A percentile compares a stretch with the other conserved stretches of the same genome.
Evolutionary conservation across 2,888 invertebrate species (phyloP).

Genomic region (Noctua janthina): DNA sequence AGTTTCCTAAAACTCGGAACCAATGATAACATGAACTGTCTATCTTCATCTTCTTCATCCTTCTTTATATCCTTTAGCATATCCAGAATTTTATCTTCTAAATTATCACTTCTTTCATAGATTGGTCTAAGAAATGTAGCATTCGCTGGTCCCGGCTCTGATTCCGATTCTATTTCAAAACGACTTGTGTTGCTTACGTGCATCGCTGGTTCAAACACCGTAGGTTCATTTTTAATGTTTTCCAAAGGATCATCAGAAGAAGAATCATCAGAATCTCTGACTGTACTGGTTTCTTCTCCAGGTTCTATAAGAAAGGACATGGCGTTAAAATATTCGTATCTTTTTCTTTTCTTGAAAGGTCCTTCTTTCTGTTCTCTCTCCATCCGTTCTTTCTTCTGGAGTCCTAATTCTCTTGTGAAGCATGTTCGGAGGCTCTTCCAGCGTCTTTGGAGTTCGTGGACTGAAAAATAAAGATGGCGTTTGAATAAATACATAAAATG

Average conservation of each 20-base stretch:
- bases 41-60: constrained; percentile 78
- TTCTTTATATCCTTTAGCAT: constrained; percentile 72
- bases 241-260: constrained; percentile 69
- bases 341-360: constrained; percentile 72
- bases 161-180: constrained; percentile 53
- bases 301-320: constrained; percentile 73
- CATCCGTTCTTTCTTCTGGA: constrained; percentile 73
- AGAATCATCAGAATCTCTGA: constrained; percentile 60
- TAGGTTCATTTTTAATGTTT: constrained; percentile 67
- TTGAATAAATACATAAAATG: constrained; percentile 47
- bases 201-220: constrained; percentile 50
- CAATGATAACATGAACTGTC: constrained; percentile 79
- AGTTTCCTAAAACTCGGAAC: constrained; percentile 78
- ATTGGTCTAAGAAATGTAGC: constrained; percentile 54
- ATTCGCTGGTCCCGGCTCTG: constrained; percentile 20
- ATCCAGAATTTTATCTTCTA: constrained; percentile 73
- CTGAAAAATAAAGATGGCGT: constrained; percentile 67
- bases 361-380: constrained; percentile 65
- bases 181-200: constrained; percentile 25
- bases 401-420: constrained; percentile 76
- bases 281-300: constrained; percentile 51
- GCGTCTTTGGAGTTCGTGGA: constrained; percentile 76
- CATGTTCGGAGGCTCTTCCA: constrained; percentile 82
- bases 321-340: constrained; percentile 76
- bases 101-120: constrained; percentile 65